Base-by-base conservation (phyloP, 2,888 invertebrate species). In the Pollenia amentaria region DNA sequence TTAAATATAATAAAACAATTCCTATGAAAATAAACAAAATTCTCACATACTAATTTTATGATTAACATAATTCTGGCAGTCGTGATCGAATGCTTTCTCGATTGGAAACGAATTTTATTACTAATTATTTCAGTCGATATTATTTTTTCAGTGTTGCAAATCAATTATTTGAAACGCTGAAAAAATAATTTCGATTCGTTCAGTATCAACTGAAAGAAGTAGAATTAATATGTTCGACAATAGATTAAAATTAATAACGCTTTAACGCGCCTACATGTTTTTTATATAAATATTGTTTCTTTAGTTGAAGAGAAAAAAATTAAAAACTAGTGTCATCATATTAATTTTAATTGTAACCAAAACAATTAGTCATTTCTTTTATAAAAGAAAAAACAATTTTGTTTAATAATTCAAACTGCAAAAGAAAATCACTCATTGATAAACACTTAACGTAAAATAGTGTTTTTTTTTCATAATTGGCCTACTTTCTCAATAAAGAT, bases 401-500 rank as follows among this genome's bases (percentile, higher is more conserved):
- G n/a, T 44, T 67, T 65, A 60, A 73, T 11, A 2, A 62, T 29
- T 48, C 8, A 1, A 53, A 76, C 40, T 42, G 38, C 21, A 21
- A 51, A 51, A 42, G 29, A 53, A 72, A 40, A 16, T 55, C n/a
- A 11, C 42, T 80, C 55, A 85, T 85, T 85, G 62, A 85, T 81
- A 85, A 67, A 44, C 57, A 72, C 46, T 60, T 16, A 76, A 72
- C 60, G 67, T 84, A 44, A 29, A 29, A 29, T 44, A 14, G 1
- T 7, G 75, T 40, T 57, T 67, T 42, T 42, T 73, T 67, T 78
- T 82, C 55, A 57, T 38, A 78, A 79, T 12, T 86, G 73, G 62
- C 82, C 82, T 69, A 86, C 82, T 86, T 86, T 86, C 78, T 82
- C 44, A 62, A 51, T 82, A 44, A 16, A 75, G 53, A 60, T 78